Evolutionary conservation across 2,888 invertebrate species (phyloP).

Genomic region (Elmis aenea): DNA sequence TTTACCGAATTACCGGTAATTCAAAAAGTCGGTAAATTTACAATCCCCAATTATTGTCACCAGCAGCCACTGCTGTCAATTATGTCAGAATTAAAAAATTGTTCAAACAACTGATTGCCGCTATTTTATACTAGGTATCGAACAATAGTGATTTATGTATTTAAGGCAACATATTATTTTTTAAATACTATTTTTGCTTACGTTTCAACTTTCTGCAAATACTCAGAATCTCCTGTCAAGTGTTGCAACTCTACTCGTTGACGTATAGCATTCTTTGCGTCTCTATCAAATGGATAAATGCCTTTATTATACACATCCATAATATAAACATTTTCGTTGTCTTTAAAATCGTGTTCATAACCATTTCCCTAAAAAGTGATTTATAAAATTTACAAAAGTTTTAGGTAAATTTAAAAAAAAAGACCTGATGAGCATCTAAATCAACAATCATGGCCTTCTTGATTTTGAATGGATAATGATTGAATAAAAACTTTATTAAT

Average conservation of each 20-base stretch:
- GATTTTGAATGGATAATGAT: slow-evolving; percentile 49
- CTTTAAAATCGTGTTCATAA: slow-evolving; percentile 74
- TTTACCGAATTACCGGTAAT: no score
- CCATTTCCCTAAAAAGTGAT: slow-evolving; percentile 69
- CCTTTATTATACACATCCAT: slow-evolving; percentile 79
- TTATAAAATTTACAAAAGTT: slow-evolving; percentile 1
- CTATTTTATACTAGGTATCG: no score
- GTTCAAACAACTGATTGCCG: no score
- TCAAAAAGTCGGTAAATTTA: no score
- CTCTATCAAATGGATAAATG: slow-evolving; percentile 75
- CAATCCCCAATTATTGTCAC: no score
- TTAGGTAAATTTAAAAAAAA: slow-evolving; percentile 1
- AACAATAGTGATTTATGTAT: no score
- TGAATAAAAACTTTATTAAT: slow-evolving; percentile 63
- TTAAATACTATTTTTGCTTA: no score
- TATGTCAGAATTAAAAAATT: no score
- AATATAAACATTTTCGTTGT: slow-evolving; percentile 70
- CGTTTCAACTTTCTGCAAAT: slow-evolving; percentile 62
- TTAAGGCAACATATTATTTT: no score
- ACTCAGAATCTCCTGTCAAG: slow-evolving; percentile 62
- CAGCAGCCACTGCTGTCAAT: no score
- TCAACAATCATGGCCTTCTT: slow-evolving; percentile 81
- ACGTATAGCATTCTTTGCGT: slow-evolving; percentile 68
- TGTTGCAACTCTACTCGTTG: slow-evolving; percentile 62
- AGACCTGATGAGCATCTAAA: slow-evolving; percentile 85